Evolutionary conservation across 1,140 invertebrate species (phyloP), one percentile per base, ranked within the genome.

Genomic region (Antheraea mylitta): DNA sequence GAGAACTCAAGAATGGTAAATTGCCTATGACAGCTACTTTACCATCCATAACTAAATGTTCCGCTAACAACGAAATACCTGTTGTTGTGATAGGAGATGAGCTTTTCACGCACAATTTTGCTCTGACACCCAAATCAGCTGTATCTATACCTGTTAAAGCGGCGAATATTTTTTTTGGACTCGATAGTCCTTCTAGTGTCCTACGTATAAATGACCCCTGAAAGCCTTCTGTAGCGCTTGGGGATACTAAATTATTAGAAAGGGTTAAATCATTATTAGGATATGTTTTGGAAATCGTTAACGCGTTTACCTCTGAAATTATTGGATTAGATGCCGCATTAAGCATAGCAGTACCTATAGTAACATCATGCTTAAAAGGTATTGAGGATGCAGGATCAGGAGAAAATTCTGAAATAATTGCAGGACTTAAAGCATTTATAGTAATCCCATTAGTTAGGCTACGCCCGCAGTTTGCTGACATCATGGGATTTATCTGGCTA

Each of bases 1-100:
- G 78, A 2, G 83, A 74, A 19, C 81, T 75, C 9, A 77, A 58
- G 68, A 85, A 85, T 30, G 83, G 83, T 53, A 85, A 36, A 3
- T 69, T 72, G 7, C 83, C 83, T 7, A 67, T 48, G 5, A 85
- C 80, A 9, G 73, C 69, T 3, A 85, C 76, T 0, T 63, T 64
- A 7, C 83, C 83, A 8, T 77, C 75, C 4, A 85, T 81, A 10
- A 80, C 38, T 13, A 85, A 66, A 18, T 77, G 66, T 5, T 85
- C 83, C 9, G 83, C 68, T 7, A 74, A 66, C 63, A 73, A 59
- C 4, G 59, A 18, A 5, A 73, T 45, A 9, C 71, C 71, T 0
- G 71, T 58, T 18, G 68, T 59, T 45, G 37, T 36, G 6, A 70
- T 61, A 11, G 38, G 37, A 19, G 64, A 48, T 42, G 38, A 18